phyloP scores from a whole-genome alignment of 2,797 vertebrate species.

The Podarcis siculus region DNA sequence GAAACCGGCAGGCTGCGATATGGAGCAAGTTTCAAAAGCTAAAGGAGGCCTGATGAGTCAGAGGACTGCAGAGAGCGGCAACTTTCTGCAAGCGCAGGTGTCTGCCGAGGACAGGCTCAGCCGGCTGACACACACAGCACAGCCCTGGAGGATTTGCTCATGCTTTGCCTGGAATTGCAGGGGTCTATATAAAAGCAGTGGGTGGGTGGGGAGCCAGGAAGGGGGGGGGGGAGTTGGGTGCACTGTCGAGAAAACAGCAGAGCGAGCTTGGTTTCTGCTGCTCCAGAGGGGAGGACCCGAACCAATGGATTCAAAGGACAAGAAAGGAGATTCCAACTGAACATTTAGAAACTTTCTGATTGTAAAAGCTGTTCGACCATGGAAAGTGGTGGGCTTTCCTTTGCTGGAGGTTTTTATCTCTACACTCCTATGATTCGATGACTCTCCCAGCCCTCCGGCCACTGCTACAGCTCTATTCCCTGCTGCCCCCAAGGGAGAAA shows the following conservation, averaged over 20 bases:
- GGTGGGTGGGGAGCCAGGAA: too few relatives aligned
- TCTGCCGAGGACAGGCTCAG: neutral
- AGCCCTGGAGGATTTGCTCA: neutral
- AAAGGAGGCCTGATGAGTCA: neutral
- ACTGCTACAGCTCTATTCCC: neutral
- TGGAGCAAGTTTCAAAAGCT: neutral
- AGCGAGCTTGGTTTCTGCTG: neutral
- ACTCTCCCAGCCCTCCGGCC: rapidly evolving
- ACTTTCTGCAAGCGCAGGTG: neutral
- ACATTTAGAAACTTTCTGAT: too few relatives aligned
- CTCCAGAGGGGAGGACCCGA: too few relatives aligned
- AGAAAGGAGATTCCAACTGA: too few relatives aligned
- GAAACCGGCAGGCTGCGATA: neutral
- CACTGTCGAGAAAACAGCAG: neutral
- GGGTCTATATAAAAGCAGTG: neutral
- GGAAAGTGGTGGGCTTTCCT: too few relatives aligned
- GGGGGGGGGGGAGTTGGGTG: too few relatives aligned
- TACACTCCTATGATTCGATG: too few relatives aligned
- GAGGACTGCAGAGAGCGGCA: neutral
- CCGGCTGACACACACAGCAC: neutral
- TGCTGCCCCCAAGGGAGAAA: neutral
- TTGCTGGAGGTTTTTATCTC: too few relatives aligned
- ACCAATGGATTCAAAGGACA: too few relatives aligned
- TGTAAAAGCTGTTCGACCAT: too few relatives aligned
- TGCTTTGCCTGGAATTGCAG: neutral